Percentiles rank a stretch among this genome's conserved stretches.
Conservation (phyloP, 1,140 invertebrate genomes). For the Dendroctonus ponderosae region DNA sequence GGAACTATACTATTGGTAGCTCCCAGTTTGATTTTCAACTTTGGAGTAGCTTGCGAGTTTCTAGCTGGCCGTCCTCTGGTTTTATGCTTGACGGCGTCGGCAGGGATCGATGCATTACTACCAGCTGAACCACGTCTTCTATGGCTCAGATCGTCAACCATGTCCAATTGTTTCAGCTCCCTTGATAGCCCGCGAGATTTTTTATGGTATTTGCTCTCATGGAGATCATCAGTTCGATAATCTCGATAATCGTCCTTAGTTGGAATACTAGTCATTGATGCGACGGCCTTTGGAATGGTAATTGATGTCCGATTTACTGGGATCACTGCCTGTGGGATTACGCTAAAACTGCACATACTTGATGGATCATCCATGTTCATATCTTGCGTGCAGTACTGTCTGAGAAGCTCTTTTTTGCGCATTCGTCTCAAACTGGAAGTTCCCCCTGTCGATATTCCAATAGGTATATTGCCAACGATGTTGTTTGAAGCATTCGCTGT, state of each 20-base stretch:
- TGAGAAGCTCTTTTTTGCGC: slow-evolving; percentile 84
- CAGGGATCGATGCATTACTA: slow-evolving; percentile 45
- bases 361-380: slow-evolving; percentile 77
- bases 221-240: slow-evolving; percentile 57
- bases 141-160: slow-evolving; percentile 49
- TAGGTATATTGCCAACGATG: slow-evolving; percentile 36
- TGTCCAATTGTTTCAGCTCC: slow-evolving; percentile 58
- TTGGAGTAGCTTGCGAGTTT: slow-evolving; percentile 58
- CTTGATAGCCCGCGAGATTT: slow-evolving; percentile 56
- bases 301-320: slow-evolving; percentile 70
- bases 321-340: slow-evolving; percentile 55
- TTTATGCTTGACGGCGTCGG: slow-evolving; percentile 50
- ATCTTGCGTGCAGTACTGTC: slow-evolving; percentile 83
- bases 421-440: slow-evolving; percentile 77
- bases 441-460: slow-evolving; percentile 35
- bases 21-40: slow-evolving; percentile 81
- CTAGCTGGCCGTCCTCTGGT: slow-evolving; percentile 56
- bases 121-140: slow-evolving; percentile 53
- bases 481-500: slow-evolving; percentile 29
- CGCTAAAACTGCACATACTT: slow-evolving; percentile 46
- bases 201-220: slow-evolving; percentile 69
- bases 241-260: slow-evolving; percentile 78
- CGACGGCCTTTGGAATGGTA: slow-evolving; percentile 82
- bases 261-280: slow-evolving; percentile 80
- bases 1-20: slow-evolving; percentile 60